Evolutionary conservation across 2,797 vertebrate species (phyloP), one percentile per base, ranked within the genome.

Genomic region (Tragopan temminckii): DNA sequence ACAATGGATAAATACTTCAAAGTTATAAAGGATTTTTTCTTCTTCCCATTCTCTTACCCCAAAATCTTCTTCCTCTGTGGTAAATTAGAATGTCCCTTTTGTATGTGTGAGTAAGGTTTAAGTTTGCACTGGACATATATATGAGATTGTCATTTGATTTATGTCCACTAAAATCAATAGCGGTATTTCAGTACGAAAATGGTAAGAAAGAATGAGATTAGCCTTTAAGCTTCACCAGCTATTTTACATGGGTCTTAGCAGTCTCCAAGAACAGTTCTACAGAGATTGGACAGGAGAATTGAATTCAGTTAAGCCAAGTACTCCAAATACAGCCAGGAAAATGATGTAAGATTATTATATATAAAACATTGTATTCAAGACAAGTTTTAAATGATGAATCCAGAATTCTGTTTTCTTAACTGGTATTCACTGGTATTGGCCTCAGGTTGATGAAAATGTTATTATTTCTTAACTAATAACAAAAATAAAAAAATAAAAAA

Each of bases 1-100:
- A 80, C 9, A 85, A 33, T 69, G 13, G 6, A 82, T 59, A 80
- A 83, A 63, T 50, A 85, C 11, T 15, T 88, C 88, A 85, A 38
- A 66, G 9, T 71, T 66, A 80, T 58, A 45, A 71, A 71, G 9
- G 46, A 80, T 50, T 40, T 81, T 31, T 85, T 53, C 53, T 94
- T 67, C 61, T 83, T 72, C 5, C 18, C 35, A 43, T 52, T 19
- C 1, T 9, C 3, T 40, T 95, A 59, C 31, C 59, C 13, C 20
- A 62, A 62, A 29, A 17, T 68, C 15, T 46, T 75, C 63, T 4
- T 7, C 7, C 12, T 72, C 10, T 7, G 42, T 17, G 11, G 25
- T 45, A 92, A 74, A 59, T 24, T 3, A 69, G 31, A 88, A 64
- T 16, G 52, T 35, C n/a, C 7, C 75, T 58, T 89, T 81, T 70